Conservation (phyloP, 2,888 invertebrate genomes). For the Agriopis leucophaearia region DNA sequence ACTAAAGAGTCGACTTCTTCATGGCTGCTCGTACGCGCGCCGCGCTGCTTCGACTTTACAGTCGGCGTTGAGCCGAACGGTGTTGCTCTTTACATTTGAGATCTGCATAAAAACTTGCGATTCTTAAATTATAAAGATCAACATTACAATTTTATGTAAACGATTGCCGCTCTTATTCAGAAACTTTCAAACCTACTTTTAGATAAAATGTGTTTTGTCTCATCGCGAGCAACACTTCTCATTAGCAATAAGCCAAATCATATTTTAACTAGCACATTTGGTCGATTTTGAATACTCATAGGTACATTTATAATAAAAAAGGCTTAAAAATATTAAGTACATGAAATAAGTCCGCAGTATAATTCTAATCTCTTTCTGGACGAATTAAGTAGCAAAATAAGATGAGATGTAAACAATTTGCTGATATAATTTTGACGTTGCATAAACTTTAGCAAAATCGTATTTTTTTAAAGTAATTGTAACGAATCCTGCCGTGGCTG, state of each 20-base stretch:
- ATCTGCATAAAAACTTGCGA: constrained; percentile 6
- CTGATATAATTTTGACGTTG: background rate
- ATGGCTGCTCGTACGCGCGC: too few relatives aligned
- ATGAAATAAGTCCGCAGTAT: constrained; percentile 70
- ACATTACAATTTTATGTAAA: constrained; percentile 64
- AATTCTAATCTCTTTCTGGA: constrained; percentile 76
- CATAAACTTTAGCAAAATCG: too few relatives aligned
- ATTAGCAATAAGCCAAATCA: background rate
- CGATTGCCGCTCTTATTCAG: constrained; percentile 19
- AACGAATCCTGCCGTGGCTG: background rate
- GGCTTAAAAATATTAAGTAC: constrained; percentile 83
- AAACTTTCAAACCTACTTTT: background rate
- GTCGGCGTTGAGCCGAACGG: constrained; percentile 14
- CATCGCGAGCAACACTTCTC: background rate
- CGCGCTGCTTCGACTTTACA: too few relatives aligned
- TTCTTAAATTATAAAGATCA: constrained; percentile 55
- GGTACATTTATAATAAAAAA: constrained; percentile 52
- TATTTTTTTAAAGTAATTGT: background rate
- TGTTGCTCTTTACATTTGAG: constrained; percentile 45
- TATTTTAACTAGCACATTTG: background rate
- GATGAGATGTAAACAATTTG: constrained; percentile 10
- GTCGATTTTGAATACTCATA: constrained; percentile 10
- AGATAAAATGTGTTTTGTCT: background rate
- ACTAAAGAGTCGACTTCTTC: too few relatives aligned
- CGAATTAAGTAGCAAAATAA: constrained; percentile 59